Conservation (phyloP, 2,113 vertebrate genomes). For the Mobula birostris region DNA sequence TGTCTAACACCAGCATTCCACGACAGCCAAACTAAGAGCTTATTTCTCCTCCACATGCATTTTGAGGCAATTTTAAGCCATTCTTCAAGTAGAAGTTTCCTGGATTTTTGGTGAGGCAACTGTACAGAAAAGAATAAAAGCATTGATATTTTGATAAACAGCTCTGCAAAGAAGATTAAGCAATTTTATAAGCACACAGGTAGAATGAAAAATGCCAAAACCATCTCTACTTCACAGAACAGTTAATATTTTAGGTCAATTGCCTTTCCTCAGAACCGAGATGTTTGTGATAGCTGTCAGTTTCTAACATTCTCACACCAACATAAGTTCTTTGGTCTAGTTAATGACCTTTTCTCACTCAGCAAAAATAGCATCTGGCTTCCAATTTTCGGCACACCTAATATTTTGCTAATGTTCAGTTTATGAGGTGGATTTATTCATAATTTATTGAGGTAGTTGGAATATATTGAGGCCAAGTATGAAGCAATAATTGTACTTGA, state of each 20-base stretch:
- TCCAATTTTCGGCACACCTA: background rate
- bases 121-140: background rate
- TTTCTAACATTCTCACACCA: background rate
- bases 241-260: background rate
- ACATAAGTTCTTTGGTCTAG: background rate
- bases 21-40: background rate
- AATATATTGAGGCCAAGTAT: background rate
- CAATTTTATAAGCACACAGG: background rate
- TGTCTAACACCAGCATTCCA: background rate
- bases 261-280: background rate
- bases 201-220: background rate
- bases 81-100: background rate
- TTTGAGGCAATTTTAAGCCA: background rate
- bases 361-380: background rate
- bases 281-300: background rate
- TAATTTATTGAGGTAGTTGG: background rate
- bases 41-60: background rate
- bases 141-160: background rate
- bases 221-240: too few relatives aligned
- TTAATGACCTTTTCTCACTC: background rate
- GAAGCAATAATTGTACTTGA: background rate
- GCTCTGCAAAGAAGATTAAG: background rate
- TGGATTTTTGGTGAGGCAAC: background rate
- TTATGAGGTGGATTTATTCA: background rate
- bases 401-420: background rate